phyloP scores from a whole-genome alignment of 2,113 vertebrate species.

The Varanus salvator region DNA sequence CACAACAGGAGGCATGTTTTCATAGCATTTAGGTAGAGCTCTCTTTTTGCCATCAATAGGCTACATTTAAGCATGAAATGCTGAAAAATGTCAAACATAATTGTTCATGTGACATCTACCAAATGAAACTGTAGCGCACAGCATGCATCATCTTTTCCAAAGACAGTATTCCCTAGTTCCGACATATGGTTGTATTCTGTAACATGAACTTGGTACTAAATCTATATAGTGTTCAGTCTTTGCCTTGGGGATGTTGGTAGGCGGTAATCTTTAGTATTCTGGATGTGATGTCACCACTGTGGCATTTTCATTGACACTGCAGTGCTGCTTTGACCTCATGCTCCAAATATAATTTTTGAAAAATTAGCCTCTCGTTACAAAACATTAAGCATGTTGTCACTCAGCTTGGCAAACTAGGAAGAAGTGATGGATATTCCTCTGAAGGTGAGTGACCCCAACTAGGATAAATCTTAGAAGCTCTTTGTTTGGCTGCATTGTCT shows the following conservation, averaged over 20 bases:
- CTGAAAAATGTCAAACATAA: constrained; percentile 1
- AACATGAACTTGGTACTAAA: constrained; percentile 62
- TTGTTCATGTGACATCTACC: not conserved
- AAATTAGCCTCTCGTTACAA: constrained; percentile 71
- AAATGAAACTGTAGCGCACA: not conserved
- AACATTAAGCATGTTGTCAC: constrained; percentile 72
- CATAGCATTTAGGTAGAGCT: constrained; percentile 3
- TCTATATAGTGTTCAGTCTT: constrained; percentile 46
- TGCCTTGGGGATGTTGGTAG: constrained; percentile 68
- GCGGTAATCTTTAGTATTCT: constrained; percentile 70
- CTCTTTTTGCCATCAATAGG: constrained; percentile 28
- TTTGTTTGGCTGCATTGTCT: constrained; percentile 10
- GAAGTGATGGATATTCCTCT: constrained; percentile 41
- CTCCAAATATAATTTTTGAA: constrained; percentile 61
- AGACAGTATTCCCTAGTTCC: constrained; percentile 20
- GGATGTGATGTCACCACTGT: constrained; percentile 69
- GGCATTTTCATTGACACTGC: constrained; percentile 68
- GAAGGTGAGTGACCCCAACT: constrained; percentile 41
- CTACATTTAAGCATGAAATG: not conserved
- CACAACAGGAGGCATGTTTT: not conserved
- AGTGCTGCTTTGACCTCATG: constrained; percentile 50
- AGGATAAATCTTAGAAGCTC: constrained; percentile 55
- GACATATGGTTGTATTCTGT: constrained; percentile 73
- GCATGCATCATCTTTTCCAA: constrained; percentile 11
- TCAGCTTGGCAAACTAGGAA: constrained; percentile 54